Evolutionary conservation across 2,113 vertebrate species (phyloP).

Genomic region (Microcebus ravelobensis): DNA sequence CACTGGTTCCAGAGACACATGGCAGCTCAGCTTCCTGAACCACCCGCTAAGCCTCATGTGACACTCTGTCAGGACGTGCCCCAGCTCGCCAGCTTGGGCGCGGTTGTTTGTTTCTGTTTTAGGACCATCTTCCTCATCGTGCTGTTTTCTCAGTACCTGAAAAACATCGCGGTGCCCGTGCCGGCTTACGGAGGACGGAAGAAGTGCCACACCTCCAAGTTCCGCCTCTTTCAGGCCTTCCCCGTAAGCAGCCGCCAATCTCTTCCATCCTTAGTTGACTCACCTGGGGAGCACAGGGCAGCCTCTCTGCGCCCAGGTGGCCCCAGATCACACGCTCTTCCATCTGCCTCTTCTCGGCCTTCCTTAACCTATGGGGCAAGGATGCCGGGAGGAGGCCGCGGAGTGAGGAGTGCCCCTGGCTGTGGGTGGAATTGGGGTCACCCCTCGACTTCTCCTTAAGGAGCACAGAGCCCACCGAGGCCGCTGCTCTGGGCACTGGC

Average conservation of each 20-base stretch:
- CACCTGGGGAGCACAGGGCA: neutral
- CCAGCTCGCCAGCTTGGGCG: neutral
- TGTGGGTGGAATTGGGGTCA: fast-evolving
- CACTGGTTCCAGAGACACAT: fast-evolving
- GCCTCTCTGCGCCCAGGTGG: neutral
- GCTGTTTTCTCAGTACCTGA: conserved; percentile 97
- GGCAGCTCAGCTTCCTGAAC: neutral
- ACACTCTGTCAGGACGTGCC: fast-evolving
- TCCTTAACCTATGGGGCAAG: neutral
- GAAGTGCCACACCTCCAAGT: conserved; percentile 85
- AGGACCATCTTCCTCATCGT: conserved; percentile 94
- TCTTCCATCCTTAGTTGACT: neutral
- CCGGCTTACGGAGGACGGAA: conserved; percentile 87
- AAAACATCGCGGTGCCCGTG: conserved; percentile 88
- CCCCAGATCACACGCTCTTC: neutral
- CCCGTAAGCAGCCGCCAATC: conserved; percentile 85
- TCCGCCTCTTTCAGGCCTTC: conserved; percentile 95
- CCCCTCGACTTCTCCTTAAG: fast-evolving
- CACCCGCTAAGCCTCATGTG: neutral
- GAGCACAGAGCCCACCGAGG: neutral
- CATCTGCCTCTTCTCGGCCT: neutral
- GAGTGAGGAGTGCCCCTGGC: fast-evolving
- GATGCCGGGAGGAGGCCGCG: fast-evolving
- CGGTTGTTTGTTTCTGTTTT: conserved; percentile 63
- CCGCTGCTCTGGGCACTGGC: neutral